Percentiles rank a stretch among this genome's conserved stretches.
Evolutionary conservation across 2,888 invertebrate genomes (phyloP).

Genomic region (Tetramorium bicarinatum): DNA sequence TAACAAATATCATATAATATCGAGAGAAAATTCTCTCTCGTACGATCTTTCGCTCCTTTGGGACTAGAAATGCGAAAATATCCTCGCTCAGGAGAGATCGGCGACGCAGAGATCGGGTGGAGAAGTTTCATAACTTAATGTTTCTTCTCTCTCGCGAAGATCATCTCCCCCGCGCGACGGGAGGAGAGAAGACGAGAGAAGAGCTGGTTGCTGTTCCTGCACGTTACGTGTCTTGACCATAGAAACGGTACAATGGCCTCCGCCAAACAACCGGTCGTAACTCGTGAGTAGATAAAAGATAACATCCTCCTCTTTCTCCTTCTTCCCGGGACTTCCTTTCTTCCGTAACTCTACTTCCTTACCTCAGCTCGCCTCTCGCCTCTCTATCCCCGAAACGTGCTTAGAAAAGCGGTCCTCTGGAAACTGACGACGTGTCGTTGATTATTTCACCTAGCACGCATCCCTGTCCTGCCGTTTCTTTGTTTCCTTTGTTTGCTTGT

Average conservation of each 20-base stretch:
- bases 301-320: conserved; percentile 48
- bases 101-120: conserved; percentile 24
- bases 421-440: conserved; percentile 51
- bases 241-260: conserved; percentile 71
- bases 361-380: conserved; percentile 25
- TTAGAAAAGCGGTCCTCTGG: conserved; percentile 60
- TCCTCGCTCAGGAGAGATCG: not conserved
- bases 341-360: conserved; percentile 35
- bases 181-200: conserved; percentile 17
- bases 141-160: conserved; percentile 41
- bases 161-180: conserved; percentile 25
- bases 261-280: conserved; percentile 77
- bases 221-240: conserved; percentile 78
- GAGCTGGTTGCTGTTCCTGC: conserved; percentile 59
- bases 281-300: conserved; percentile 76
- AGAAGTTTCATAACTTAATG: conserved; percentile 48
- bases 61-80: conserved; percentile 25
- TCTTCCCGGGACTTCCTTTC: conserved; percentile 43
- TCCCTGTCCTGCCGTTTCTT: not conserved
- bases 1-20: not conserved
- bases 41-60: not conserved
- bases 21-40: not conserved
- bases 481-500: not conserved
- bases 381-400: conserved; percentile 68
- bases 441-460: conserved; percentile 56